Percentiles rank a stretch among this genome's conserved stretches.
Conservation (phyloP, 2,888 invertebrate genomes). For the Neuroscelio doddi region DNA sequence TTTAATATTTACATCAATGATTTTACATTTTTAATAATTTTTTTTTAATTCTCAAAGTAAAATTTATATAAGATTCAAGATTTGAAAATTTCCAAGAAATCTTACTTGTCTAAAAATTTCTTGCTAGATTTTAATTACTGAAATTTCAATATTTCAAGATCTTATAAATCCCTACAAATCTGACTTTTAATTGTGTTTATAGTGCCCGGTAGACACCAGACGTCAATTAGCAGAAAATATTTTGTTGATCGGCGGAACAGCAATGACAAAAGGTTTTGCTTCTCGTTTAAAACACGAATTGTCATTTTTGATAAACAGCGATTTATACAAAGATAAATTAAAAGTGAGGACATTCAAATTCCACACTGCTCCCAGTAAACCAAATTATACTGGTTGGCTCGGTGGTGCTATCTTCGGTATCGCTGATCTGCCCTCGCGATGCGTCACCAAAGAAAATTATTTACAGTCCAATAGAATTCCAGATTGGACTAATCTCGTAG, state of each 20-base stretch:
- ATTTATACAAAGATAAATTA: slow-evolving; percentile 77
- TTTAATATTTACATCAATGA: no score
- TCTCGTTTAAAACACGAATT: slow-evolving; percentile 87
- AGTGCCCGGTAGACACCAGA: slow-evolving; percentile 89
- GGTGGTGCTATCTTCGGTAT: slow-evolving; percentile 88
- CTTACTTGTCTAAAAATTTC: no score
- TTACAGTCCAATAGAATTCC: slow-evolving; percentile 80
- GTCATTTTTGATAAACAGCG: slow-evolving; percentile 76
- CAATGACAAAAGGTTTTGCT: slow-evolving; percentile 87
- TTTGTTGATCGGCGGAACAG: slow-evolving; percentile 89
- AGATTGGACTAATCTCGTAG: slow-evolving; percentile 85
- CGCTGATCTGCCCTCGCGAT: slow-evolving; percentile 80
- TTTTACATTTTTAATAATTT: no score
- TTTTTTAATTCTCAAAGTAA: no score
- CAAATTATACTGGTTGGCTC: slow-evolving; percentile 90
- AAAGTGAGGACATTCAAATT: slow-evolving; percentile 82
- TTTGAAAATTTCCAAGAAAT: no score
- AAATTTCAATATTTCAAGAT: no score
- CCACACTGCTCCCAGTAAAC: slow-evolving; percentile 84
- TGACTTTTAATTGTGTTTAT: slow-evolving; percentile 49
- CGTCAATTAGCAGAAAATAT: slow-evolving; percentile 86
- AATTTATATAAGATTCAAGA: no score
- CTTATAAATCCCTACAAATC: no score
- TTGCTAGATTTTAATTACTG: no score
- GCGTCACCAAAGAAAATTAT: slow-evolving; percentile 84